A percentile compares a stretch with the other conserved stretches of the same genome.
phyloP scores from a whole-genome alignment of 2,888 invertebrate genomes.

The Tholera decimalis region DNA sequence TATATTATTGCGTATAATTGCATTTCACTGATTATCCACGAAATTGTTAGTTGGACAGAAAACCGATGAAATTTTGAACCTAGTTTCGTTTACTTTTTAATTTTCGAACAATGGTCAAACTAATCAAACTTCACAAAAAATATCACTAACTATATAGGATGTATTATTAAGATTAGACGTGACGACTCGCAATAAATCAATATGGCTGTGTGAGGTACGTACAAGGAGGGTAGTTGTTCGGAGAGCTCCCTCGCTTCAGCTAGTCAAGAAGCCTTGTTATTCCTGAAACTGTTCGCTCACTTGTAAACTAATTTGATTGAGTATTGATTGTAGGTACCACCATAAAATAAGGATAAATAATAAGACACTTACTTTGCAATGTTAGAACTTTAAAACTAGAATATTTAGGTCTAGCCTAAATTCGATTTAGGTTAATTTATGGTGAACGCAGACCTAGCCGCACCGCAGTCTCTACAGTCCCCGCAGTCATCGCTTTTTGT shows the following conservation, averaged over 20 bases:
- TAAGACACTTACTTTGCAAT: background rate
- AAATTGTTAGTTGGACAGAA: background rate
- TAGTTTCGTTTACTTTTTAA: background rate
- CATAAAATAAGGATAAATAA: slow-evolving; percentile 10
- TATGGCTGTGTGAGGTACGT: slow-evolving; percentile 25
- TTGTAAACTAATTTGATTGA: slow-evolving; percentile 38
- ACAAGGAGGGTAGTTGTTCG: slow-evolving; percentile 21
- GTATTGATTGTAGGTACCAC: slow-evolving; percentile 41
- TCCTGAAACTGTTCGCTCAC: slow-evolving; percentile 48
- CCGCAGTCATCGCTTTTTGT: no score
- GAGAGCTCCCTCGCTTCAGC: slow-evolving; percentile 13
- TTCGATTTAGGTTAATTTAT: background rate
- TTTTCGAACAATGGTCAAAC: background rate
- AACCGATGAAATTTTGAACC: background rate
- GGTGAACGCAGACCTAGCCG: no score
- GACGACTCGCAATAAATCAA: slow-evolving; percentile 37
- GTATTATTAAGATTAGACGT: slow-evolving; percentile 8
- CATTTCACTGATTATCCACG: background rate
- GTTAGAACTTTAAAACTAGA: background rate
- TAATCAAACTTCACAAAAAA: background rate
- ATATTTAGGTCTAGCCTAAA: no score
- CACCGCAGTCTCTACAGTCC: no score
- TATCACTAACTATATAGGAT: no score
- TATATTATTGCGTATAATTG: background rate
- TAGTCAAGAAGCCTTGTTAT: slow-evolving; percentile 37